Evolutionary conservation across 1,140 invertebrate genomes (phyloP), one percentile per base, ranked within the genome.

Genomic region (Brachionus rotundiformis): DNA sequence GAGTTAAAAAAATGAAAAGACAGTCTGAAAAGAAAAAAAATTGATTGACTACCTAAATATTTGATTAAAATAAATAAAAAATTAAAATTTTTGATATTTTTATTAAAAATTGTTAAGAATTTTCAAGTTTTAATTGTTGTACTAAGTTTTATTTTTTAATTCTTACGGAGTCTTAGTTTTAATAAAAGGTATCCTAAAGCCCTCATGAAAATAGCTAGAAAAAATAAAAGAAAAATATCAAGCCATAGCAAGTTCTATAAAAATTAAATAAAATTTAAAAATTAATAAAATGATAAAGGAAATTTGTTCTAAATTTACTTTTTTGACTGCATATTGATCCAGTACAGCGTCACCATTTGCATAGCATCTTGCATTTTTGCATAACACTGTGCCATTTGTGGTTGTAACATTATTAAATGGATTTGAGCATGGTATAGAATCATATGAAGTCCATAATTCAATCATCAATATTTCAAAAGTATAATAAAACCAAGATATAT

Each of bases 401-500:
- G 11, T 68, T 68, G 63, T 68, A n/a, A 33, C 13, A 73, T 73
- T 73, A 13, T 6, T 71, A 36, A 71, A 71, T 10, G 31, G 65
- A 36, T 25, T 33, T 71, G 68, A 73, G 27, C 81, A 82, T 11
- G 54, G 54, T 13, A 82, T 68, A 0, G 13, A 25, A 23, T 49
- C 33, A 54, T 61, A 39, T 4, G 27, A 33, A 7, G 25, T 59
- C 81, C 81, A 82, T 16, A 63, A 31, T 31, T 73, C 33, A 23
- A 82, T 54, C 39, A 68, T 71, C 4, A 68, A 19, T n/a, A 36
- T 31, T 36, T 82, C 63, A 75, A 27, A 71, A 44, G 63, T 54
- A 39, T 71, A 82, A 27, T 71, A 71, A 31, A 82, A 59, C 81
- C 63, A 82, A 11, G 81, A 82, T 31, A 82, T 49, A 16, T 82